A percentile compares a stretch with the other conserved stretches of the same genome.
phyloP scores from a whole-genome alignment of 1,140 invertebrate species.

The Atta texana region DNA sequence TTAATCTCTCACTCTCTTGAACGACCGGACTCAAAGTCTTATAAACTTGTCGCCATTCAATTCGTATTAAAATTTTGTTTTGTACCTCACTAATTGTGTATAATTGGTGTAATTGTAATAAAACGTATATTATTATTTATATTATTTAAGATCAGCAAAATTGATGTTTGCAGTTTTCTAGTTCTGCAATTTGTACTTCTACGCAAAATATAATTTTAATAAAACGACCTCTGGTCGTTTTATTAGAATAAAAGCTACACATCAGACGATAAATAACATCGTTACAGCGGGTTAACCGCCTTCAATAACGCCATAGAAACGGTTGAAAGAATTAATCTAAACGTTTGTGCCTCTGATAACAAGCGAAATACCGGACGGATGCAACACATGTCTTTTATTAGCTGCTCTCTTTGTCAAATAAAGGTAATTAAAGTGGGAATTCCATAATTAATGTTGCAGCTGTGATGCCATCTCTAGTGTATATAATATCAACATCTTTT shows the following conservation, averaged over 20 bases:
- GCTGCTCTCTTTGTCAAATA: conserved; percentile 31
- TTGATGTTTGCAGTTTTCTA: not conserved
- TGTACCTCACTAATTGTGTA: not conserved
- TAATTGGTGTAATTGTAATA: not conserved
- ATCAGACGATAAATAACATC: conserved; percentile 27
- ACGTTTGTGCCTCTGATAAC: conserved; percentile 45
- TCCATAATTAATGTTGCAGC: conserved; percentile 30
- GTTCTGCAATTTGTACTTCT: not conserved
- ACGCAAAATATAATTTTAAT: conserved; percentile 12
- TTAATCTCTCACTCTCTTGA: conserved; percentile 19
- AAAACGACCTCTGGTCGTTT: not conserved
- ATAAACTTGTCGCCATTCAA: not conserved
- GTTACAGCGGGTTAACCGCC: conserved; percentile 22
- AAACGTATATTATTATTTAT: not conserved
- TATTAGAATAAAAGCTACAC: not conserved
- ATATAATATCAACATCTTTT: not conserved
- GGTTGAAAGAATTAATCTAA: conserved; percentile 62
- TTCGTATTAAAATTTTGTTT: conserved; percentile 4
- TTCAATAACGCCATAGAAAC: conserved; percentile 57
- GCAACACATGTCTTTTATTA: conserved; percentile 33
- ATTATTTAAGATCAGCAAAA: not conserved
- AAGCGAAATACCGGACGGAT: conserved; percentile 13
- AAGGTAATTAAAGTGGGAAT: conserved; percentile 29
- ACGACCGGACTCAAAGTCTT: not conserved
- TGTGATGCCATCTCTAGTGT: not conserved